Base-by-base conservation (phyloP, 2,113 vertebrate species). In the Chauna torquata region DNA sequence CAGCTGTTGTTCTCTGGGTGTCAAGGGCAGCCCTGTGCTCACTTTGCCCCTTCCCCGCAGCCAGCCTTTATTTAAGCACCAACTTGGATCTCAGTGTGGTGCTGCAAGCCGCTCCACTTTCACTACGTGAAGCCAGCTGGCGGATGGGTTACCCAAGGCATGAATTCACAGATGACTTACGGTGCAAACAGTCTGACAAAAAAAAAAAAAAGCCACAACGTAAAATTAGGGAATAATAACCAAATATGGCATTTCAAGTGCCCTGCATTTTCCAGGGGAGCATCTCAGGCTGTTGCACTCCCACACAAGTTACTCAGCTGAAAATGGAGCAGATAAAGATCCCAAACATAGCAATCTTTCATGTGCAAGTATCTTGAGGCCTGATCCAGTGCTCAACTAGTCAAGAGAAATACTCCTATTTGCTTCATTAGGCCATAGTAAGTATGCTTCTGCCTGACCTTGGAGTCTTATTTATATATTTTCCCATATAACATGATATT, bases 261-360 rank as follows among this genome's bases (percentile, higher is more conserved):
- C 69, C 76, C 49, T 94, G 87, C 57, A 84, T 96, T 94, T 92
- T 84, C 70, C 78, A 91, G 92, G 58, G 80, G 89, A 96, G 61
- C 79, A 80, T 92, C 77, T 89, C 54, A 74, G 92, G 87, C 64
- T 95, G 45, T 77, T 92, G 45, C 4, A 55, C 40, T 94, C 77
- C 84, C 36, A 92, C 81, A 70, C 40, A 75, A 91, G 28, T 70
- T 92, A 92, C 49, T 96, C 69, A 62, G 66, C 69, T 77, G 66
- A 85, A 95, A 94, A 18, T 49, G n/a, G 32, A 91, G 82, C 30
- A 80, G 38, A 92, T 59, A 50, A 92, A 89, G 54, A 89, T 82
- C 58, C 62, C 71, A 82, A 88, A 74, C 19, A 13, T 80, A 88
- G 30, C 18, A 80, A n/a, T 55, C 72, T 47, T 85, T 74, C 28